These are phyloP conservation scores for Buceros bicornis DNA, from an alignment of 2,797 vertebrate genomes.

Conservation along the genomic window DNA sequence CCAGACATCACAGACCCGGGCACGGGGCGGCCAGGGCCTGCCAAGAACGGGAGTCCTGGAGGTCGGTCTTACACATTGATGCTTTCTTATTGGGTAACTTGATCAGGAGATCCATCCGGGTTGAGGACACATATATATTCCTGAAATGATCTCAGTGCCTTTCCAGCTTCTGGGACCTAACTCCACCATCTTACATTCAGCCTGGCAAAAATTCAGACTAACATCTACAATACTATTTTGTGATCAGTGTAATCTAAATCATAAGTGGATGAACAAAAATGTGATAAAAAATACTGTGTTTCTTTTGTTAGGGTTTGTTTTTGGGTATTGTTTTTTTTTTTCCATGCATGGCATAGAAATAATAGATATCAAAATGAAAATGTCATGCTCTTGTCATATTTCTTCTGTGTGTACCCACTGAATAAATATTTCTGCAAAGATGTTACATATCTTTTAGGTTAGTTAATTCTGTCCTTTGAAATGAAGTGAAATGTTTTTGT, in stretches of 20 bases:
- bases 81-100: neutral
- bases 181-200: neutral
- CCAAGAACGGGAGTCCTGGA: too few relatives aligned
- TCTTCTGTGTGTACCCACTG: neutral
- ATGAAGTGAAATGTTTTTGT: neutral
- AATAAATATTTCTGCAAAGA: neutral
- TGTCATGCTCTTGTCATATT: neutral
- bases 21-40: too few relatives aligned
- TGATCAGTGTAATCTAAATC: neutral
- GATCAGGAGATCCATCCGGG: neutral
- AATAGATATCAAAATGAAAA: neutral
- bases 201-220: neutral
- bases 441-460: neutral
- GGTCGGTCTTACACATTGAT: neutral
- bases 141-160: neutral
- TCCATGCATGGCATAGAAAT: neutral
- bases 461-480: neutral
- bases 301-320: neutral
- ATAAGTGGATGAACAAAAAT: neutral
- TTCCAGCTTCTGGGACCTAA: neutral
- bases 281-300: neutral
- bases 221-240: neutral
- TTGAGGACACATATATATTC: neutral
- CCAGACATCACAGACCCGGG: too few relatives aligned
- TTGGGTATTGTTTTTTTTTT: neutral